Percentiles rank a stretch among this genome's conserved stretches.
These are phyloP conservation scores for Leptinotarsa haldemani DNA, from an alignment of 2,888 invertebrate species.

Conservation along the genomic window DNA sequence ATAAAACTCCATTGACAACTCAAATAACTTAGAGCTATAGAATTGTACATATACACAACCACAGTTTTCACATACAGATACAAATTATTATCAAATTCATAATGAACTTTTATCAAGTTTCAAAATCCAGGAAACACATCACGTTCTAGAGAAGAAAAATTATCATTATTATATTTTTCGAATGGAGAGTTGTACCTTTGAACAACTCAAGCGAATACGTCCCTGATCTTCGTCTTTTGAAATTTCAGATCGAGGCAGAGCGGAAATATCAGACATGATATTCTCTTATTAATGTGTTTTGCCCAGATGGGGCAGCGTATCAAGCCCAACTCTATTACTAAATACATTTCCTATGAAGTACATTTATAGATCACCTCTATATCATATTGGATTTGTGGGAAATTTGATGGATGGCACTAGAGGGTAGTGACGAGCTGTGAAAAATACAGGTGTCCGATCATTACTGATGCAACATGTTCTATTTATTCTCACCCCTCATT, in stretches of 20 bases:
- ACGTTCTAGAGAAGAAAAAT: no score
- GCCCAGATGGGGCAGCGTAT: conserved; percentile 41
- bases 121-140: no score
- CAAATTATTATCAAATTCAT: no score
- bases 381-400: conserved; percentile 26
- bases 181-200: no score
- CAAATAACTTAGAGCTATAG: no score
- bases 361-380: conserved; percentile 40
- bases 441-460: conserved; percentile 21
- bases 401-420: conserved; percentile 19
- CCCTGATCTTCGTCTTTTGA: conserved; percentile 8
- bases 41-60: no score
- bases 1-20: no score
- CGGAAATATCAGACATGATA: conserved; percentile 59
- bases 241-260: conserved; percentile 51
- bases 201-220: neutral
- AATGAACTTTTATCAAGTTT: no score
- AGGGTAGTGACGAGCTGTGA: conserved; percentile 14
- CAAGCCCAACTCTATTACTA: conserved; percentile 39
- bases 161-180: no score
- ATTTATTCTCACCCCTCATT: neutral
- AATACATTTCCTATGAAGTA: conserved; percentile 44
- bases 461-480: conserved; percentile 1
- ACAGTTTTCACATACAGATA: no score
- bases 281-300: conserved; percentile 54